Base-by-base conservation (phyloP, 2,113 vertebrate species). In the Pogona vitticeps region DNA sequence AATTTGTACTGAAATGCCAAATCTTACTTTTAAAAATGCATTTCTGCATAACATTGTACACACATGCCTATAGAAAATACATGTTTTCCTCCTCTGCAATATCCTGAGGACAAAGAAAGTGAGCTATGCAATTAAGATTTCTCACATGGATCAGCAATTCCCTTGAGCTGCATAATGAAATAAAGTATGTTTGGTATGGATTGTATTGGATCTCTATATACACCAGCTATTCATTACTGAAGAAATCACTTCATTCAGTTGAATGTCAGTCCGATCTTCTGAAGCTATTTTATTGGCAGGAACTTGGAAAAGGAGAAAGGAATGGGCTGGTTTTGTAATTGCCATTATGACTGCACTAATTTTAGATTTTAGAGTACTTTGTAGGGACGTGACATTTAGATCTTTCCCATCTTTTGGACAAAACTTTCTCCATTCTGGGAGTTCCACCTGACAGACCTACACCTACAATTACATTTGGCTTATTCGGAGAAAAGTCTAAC, bases 1-100 rank as follows among this genome's bases (percentile, higher is more conserved):
- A 88, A 89, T 92, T 82, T 82, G 75, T 72, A 86, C 58, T 58
- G 33, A 82, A 68, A 26, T 77, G 82, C 61, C 78, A 91, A 89
- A 84, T 89, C 86, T 56, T 23, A 36, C 7, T 76, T 89, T 52
- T 4, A 80, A 85, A 77, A 70, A 70, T 65, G 2, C 76, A 1
- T 58, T 31, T 14, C 36, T 17, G 6, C 1, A 88, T 78, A 28
- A 82, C 23, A 61, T 58, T 0, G 1, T 68, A 90, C 91, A 76
- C 75, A 81, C 28, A 83, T 28, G 68, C 9, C 65, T 23, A 78
- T 81, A 10, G 4, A 63, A 46, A 56, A 77, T 68, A 77, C 63
- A 14, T 82, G 36, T 85, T 65, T 88, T 33, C 80, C 7, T 68
- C 23, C 8, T 52, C 59, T 80, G 40, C 21, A 89, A 68, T 84